Percentiles rank a stretch among this genome's conserved stretches.
Conservation (phyloP, 2,113 vertebrate genomes). For the Vidua macroura region DNA sequence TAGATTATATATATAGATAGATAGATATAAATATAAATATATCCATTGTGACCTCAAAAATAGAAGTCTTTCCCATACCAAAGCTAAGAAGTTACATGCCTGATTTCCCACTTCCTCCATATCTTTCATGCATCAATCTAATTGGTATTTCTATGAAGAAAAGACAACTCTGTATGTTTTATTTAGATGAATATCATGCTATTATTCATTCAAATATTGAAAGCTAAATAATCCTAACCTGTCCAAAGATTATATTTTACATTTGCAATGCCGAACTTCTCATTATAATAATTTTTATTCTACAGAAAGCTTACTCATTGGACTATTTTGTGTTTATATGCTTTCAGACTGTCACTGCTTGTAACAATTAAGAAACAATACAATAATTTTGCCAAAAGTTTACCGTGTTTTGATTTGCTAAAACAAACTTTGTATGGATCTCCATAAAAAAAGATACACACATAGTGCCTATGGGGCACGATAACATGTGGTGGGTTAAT, state of each 20-base stretch:
- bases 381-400: background rate
- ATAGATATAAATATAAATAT: background rate
- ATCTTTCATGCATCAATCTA: background rate
- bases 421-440: background rate
- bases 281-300: background rate
- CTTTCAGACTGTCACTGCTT: background rate
- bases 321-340: background rate
- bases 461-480: rapidly evolving
- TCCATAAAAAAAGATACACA: background rate
- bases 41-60: background rate
- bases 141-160: background rate
- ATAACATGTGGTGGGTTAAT: background rate
- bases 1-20: background rate
- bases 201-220: background rate
- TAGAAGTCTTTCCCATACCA: background rate
- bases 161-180: background rate
- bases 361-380: background rate
- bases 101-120: background rate
- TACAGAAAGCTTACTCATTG: background rate
- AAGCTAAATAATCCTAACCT: background rate
- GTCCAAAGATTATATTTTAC: background rate
- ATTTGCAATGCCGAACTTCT: background rate
- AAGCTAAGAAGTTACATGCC: background rate
- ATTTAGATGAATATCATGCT: background rate
- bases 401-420: background rate